Evolutionary conservation across 92 coral and sea anemone species (phyloP).

Genomic region (Bergia sp.): DNA sequence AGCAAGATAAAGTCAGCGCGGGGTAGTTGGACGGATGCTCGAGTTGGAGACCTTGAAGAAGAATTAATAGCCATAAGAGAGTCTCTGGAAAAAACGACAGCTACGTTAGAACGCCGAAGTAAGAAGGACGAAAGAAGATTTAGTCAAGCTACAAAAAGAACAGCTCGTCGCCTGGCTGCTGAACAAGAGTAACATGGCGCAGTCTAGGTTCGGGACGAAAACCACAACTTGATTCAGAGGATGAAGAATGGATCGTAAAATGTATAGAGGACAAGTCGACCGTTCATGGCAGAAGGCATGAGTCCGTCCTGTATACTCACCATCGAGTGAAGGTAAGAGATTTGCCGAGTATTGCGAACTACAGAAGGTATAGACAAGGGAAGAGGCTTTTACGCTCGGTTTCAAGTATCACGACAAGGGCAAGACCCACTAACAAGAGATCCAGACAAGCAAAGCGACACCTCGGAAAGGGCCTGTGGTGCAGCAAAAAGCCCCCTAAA

Average conservation of each 20-base stretch:
- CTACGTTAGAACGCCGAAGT: constrained; percentile 47
- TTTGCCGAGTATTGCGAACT: constrained; percentile 52
- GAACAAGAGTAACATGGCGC: constrained; percentile 45
- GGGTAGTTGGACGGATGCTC: constrained; percentile 51
- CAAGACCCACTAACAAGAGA: constrained; percentile 49
- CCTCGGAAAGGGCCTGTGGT: constrained; percentile 50
- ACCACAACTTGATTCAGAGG: constrained; percentile 56
- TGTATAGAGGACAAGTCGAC: constrained; percentile 69
- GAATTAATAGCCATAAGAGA: constrained; percentile 12
- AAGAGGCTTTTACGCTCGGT: constrained; percentile 51
- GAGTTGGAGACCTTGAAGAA: constrained; percentile 44
- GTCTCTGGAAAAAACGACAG: constrained; percentile 41
- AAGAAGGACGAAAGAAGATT: constrained; percentile 37
- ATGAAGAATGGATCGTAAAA: constrained; percentile 62
- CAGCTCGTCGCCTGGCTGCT: constrained; percentile 53
- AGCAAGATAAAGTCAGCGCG: constrained; percentile 40
- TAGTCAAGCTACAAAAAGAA: constrained; percentile 49
- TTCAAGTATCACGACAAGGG: constrained; percentile 42
- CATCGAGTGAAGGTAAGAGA: constrained; percentile 54
- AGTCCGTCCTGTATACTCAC: constrained; percentile 58
- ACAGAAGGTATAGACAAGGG: constrained; percentile 42
- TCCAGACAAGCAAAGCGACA: constrained; percentile 54
- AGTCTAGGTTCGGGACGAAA: constrained; percentile 55
- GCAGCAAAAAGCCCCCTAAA: constrained; percentile 52
- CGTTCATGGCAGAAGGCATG: constrained; percentile 61